Conservation (phyloP, 2,888 invertebrate species). For the Cephus sareptanus region DNA sequence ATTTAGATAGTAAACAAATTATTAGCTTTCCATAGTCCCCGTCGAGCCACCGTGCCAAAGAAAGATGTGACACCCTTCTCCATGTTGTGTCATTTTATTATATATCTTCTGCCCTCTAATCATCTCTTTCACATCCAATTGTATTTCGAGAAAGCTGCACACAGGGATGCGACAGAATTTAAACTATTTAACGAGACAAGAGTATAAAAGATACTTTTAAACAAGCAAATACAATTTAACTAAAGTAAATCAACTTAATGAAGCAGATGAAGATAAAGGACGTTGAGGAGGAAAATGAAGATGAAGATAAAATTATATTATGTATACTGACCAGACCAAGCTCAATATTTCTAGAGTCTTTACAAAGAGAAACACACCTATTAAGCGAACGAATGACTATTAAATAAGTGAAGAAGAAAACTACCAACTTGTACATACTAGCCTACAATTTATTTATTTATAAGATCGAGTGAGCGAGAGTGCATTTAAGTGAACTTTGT, state of each 20-base stretch:
- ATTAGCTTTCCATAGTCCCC: neutral
- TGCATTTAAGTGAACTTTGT: neutral
- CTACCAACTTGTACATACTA: slow-evolving; percentile 58
- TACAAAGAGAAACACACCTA: slow-evolving; percentile 60
- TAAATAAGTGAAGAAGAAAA: slow-evolving; percentile 44
- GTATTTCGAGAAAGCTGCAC: slow-evolving; percentile 26
- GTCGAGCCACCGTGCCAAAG: slow-evolving; percentile 4
- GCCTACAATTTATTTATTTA: slow-evolving; percentile 59
- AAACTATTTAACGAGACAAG: slow-evolving; percentile 8
- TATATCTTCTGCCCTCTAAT: neutral
- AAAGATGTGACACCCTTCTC: neutral
- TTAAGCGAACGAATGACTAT: slow-evolving; percentile 56
- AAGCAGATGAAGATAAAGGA: neutral
- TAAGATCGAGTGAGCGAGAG: slow-evolving; percentile 33
- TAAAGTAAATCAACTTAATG: neutral
- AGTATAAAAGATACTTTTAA: slow-evolving; percentile 13
- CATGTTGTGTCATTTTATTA: neutral
- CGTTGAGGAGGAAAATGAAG: neutral
- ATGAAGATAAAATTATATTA: slow-evolving; percentile 36
- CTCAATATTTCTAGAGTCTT: slow-evolving; percentile 66
- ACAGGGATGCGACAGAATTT: slow-evolving; percentile 4
- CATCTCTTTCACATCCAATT: neutral
- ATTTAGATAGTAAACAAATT: slow-evolving; percentile 2
- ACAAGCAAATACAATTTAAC: slow-evolving; percentile 6
- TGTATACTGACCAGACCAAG: slow-evolving; percentile 65